Percentiles rank a stretch among this genome's conserved stretches.
Conservation (phyloP, 2,113 vertebrate species). For the Lichenostomus cassidix region DNA sequence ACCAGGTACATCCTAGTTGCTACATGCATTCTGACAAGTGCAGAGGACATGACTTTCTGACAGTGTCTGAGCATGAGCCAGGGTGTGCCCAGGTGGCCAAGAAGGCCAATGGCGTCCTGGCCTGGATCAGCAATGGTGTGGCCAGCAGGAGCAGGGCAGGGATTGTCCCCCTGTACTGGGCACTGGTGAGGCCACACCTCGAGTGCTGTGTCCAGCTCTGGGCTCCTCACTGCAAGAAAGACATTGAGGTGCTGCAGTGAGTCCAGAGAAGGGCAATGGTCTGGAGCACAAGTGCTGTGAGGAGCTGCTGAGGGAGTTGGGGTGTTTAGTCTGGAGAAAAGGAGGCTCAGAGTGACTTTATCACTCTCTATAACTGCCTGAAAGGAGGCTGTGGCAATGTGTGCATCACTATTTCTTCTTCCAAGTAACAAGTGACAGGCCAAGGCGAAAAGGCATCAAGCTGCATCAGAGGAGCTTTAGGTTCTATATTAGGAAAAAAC, state of each 20-base stretch:
- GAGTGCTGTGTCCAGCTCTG: neutral
- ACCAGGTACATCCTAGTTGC: neutral
- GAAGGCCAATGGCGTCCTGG: neutral
- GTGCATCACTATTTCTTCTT: neutral
- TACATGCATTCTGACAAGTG: neutral
- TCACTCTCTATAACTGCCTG: neutral
- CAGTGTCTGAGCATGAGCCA: neutral
- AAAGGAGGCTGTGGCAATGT: neutral
- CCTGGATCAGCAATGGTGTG: neutral
- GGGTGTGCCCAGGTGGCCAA: neutral
- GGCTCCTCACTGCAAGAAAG: too few relatives aligned
- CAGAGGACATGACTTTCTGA: neutral
- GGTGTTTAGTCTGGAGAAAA: neutral
- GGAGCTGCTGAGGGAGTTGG: neutral
- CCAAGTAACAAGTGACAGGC: neutral
- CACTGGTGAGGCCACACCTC: accelerated
- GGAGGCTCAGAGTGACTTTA: neutral
- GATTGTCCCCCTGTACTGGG: neutral
- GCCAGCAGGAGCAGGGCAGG: neutral
- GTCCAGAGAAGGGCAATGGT: accelerated
- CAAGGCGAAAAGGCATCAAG: neutral
- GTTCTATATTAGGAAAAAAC: neutral
- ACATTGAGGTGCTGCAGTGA: neutral
- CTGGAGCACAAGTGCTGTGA: neutral
- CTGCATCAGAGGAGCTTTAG: neutral